A percentile compares a stretch with the other conserved stretches of the same genome.
These are phyloP conservation scores for Astropecten irregularis DNA, from an alignment of 53 echinoderm and acorn worm genomes.

Conservation along the genomic window DNA sequence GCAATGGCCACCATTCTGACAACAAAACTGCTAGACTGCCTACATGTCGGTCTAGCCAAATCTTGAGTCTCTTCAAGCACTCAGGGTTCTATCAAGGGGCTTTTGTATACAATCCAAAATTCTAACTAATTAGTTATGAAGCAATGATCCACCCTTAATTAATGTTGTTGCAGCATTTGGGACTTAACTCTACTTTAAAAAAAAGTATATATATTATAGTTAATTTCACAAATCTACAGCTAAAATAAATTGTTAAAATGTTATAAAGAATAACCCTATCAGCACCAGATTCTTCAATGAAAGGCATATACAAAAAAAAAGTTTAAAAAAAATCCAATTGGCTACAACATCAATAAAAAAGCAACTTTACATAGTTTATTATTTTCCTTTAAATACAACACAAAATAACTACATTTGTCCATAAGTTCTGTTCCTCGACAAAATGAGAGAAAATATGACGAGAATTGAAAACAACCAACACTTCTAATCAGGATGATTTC, in stretches of 20 bases:
- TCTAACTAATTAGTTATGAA: no score
- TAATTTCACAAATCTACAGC: conserved; percentile 23
- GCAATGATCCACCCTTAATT: no score
- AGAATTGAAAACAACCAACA: no score
- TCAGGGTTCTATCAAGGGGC: no score
- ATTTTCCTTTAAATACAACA: conserved; percentile 59
- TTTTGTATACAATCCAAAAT: no score
- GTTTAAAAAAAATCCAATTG: conserved; percentile 2
- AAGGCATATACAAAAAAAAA: conserved; percentile 46
- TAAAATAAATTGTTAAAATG: conserved; percentile 20
- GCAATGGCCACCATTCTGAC: no score
- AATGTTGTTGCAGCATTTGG: conserved; percentile 36
- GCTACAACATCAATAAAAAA: conserved; percentile 20
- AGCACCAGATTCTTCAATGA: conserved; percentile 52
- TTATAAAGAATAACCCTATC: conserved; percentile 22
- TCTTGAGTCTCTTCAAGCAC: no score
- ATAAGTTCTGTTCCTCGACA: conserved; percentile 6
- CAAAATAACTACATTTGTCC: conserved; percentile 33
- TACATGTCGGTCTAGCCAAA: no score
- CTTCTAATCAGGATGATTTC: not conserved
- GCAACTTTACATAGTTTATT: conserved; percentile 48
- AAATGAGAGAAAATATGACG: no score
- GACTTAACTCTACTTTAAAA: not conserved
- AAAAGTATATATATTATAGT: not conserved
- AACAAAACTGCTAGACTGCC: no score